Evolutionary conservation across 2,888 invertebrate genomes (phyloP).

Genomic region (Cacoxenus indagator): DNA sequence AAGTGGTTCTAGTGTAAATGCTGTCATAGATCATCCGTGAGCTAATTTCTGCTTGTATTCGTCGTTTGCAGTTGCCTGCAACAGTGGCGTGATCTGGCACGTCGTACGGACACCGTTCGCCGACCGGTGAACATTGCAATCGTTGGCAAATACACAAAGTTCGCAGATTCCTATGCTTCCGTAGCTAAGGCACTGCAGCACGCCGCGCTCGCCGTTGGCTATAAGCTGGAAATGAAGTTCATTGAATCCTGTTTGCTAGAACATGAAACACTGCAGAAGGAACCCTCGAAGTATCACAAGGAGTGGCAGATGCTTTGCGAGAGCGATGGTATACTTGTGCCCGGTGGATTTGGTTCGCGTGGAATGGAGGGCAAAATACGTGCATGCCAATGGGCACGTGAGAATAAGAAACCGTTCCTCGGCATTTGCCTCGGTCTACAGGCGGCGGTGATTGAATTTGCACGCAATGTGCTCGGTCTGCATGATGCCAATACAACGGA

Average conservation of each 20-base stretch:
- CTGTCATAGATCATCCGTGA: too few relatives aligned
- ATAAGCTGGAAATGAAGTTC: conserved; percentile 88
- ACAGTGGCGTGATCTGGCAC: conserved; percentile 91
- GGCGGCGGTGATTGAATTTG: conserved; percentile 95
- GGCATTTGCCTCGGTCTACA: conserved; percentile 99
- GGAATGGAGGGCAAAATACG: conserved; percentile 97
- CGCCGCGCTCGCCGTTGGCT: conserved; percentile 87
- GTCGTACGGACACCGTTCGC: conserved; percentile 86
- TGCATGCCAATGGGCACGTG: conserved; percentile 93
- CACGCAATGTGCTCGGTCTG: conserved; percentile 85
- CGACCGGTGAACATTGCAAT: conserved; percentile 89
- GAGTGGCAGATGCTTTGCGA: conserved; percentile 94
- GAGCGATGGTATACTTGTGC: conserved; percentile 92
- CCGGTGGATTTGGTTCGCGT: conserved; percentile 96
- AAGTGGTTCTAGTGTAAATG: conserved; percentile 41
- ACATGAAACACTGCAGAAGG: conserved; percentile 77
- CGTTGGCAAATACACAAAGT: conserved; percentile 96
- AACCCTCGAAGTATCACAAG: conserved; percentile 89
- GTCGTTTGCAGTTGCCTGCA: conserved; percentile 77
- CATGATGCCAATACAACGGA: conserved; percentile 90
- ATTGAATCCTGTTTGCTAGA: conserved; percentile 94
- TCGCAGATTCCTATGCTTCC: conserved; percentile 97
- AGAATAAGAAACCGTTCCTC: conserved; percentile 89
- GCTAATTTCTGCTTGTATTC: conserved; percentile 10
- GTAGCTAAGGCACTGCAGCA: conserved; percentile 96